Evolutionary conservation across 2,113 vertebrate genomes (phyloP), one percentile per base, ranked within the genome.

Genomic region (Xiphophorus hellerii): DNA sequence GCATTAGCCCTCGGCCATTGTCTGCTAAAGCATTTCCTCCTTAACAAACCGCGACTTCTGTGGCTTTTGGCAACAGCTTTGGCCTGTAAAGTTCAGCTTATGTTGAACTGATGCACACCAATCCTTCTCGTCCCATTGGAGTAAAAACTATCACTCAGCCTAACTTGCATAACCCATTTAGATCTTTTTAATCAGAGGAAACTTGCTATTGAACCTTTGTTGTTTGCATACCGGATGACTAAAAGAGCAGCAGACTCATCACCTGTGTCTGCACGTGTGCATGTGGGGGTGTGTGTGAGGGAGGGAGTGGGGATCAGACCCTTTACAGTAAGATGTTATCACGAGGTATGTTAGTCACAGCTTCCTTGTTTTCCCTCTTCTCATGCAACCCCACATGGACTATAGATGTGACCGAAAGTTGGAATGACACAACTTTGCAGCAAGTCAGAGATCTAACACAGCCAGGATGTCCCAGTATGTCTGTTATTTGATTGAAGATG

Each of bases 21-120:
- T 89, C 81, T 87, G 87, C 92, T 90, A 87, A 89, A 80, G 83
- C 77, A 93, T 89, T 94, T 93, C 92, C 91, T 87, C 74, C 30
- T 82, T 60, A 88, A 88, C 87, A 84, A 85, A 91, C 90, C 88
- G 80, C 90, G 91, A 83, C 85, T 92, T 92, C 84, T 87, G 86
- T 65, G 62, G 69, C 70, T 85, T 76, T 88, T 77, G 67, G 69
- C 82, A 44, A 29, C 84, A 79, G 58, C 58, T 60, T 67, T 70
- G 62, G 80, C 76, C 66, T 73, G 69, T 37, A 65, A 69, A 61
- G 70, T 73, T 73, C 28, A 76, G 48, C 62, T 28, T 76, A 66
- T 33, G 67, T 67, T 71, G 66, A 75, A 72, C 62, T 60, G 22
- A 69, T 73, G 74, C 71, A 64, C 31, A 30, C 60, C 31, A 15